Percentiles rank a stretch among this genome's conserved stretches.
phyloP scores from a whole-genome alignment of 2,888 invertebrate species.

The Scaptomyza cyrtandrae region DNA sequence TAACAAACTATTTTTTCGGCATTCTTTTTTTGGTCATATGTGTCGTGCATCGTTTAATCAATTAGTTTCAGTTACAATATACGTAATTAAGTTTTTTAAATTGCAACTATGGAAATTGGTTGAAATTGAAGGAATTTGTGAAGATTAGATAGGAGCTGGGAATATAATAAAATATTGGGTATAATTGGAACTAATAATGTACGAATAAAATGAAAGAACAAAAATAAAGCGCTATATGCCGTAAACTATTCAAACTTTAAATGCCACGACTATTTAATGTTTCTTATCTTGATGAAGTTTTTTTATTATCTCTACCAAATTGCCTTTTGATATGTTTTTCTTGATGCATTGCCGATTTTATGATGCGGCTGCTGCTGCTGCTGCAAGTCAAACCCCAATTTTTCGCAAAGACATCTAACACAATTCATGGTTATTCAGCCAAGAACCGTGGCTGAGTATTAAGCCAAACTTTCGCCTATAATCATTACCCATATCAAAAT shows the following conservation, averaged over 20 bases:
- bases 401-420: conserved; percentile 18
- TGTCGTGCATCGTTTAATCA: not conserved
- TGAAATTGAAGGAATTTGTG: not conserved
- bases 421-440: conserved; percentile 49
- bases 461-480: conserved; percentile 65
- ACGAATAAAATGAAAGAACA: not conserved
- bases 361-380: not conserved
- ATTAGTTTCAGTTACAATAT: not conserved
- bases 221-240: not conserved
- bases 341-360: conserved; percentile 10
- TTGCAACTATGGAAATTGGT: too few relatives aligned
- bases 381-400: conserved; percentile 31
- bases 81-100: not conserved
- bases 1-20: conserved; percentile 31
- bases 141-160: too few relatives aligned
- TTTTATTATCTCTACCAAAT: not conserved
- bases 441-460: conserved; percentile 51
- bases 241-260: not conserved
- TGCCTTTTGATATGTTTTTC: not conserved
- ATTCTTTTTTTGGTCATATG: not conserved
- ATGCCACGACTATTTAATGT: not conserved
- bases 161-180: not conserved
- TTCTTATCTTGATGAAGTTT: not conserved
- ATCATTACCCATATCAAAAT: conserved; percentile 72
- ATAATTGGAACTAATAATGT: not conserved